A percentile compares a stretch with the other conserved stretches of the same genome.
phyloP scores from a whole-genome alignment of 2,888 invertebrate genomes.

The Orchesellides sinensis region DNA sequence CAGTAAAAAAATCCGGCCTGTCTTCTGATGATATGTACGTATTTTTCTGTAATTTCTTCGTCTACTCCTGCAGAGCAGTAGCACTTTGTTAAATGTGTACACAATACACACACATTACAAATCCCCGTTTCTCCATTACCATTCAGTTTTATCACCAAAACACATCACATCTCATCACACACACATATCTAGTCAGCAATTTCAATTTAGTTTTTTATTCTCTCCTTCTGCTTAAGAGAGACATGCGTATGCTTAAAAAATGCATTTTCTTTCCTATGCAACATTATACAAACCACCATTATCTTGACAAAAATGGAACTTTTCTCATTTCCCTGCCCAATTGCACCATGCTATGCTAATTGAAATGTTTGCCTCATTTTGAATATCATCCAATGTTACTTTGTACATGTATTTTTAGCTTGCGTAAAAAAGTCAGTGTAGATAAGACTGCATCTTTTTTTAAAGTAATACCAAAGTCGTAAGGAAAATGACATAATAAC shows the following conservation, averaged over 20 bases:
- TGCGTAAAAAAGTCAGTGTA: no score
- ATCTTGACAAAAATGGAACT: slow-evolving; percentile 21
- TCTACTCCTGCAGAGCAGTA: no score
- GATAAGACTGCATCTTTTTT: no score
- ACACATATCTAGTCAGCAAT: no score
- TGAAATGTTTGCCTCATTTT: slow-evolving; percentile 41
- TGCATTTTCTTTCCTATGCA: neutral
- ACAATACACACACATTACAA: no score
- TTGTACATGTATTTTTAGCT: no score
- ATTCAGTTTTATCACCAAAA: slow-evolving; percentile 27
- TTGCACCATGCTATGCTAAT: slow-evolving; percentile 46
- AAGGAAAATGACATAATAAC: no score
- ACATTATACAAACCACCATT: neutral
- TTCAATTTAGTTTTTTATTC: slow-evolving; percentile 12
- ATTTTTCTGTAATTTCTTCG: no score
- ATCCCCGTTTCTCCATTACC: slow-evolving; percentile 12
- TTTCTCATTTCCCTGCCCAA: slow-evolving; percentile 39
- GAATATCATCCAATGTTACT: neutral
- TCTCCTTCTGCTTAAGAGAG: neutral
- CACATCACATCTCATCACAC: slow-evolving; percentile 11
- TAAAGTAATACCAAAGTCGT: no score
- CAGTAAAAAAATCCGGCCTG: no score
- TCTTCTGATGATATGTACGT: no score
- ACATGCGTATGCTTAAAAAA: neutral
- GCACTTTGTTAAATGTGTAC: no score